Base-by-base conservation (phyloP, 53 echinoderm and acorn worm genomes). In the Actinopyga echinites region DNA sequence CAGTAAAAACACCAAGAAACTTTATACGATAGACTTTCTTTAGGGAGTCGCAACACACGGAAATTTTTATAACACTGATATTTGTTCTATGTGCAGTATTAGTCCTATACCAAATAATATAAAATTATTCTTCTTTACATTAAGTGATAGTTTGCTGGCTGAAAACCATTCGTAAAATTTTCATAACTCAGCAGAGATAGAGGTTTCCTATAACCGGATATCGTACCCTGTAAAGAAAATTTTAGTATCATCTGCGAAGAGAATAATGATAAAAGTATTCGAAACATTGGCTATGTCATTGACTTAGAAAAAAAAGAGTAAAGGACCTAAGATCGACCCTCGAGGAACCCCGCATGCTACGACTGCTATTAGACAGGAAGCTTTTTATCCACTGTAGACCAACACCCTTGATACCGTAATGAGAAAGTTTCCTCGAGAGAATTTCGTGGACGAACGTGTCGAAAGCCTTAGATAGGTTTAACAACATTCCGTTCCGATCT, bases 381-480 rank as follows among this genome's bases (percentile, higher is more conserved):
- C 25, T 21, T 10, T 15, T 23, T 22, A 74, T 43, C 74, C 45
- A 43, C 74, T 40, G 24, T 22, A 43, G 20, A 7, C 74, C 26
- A 13, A 45, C 0, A n/a, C 38, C 45, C 49, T 43, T 40, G 21
- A 74, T 74, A 43, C 74, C 74, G 20, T 74, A 74, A 40, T 74
- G 74, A 8, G 6, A 74, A 6, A 43, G 45, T 9, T 43, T 43
- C 8, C 11, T 21, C 10, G 38, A 8, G 25, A 38, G 42, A 45
- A 20, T 74, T 19, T 38, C 33, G 38, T 69, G 69, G 49, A 13
- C 42, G 4, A 74, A 13, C 25, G 74, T 25, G 42, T 74, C 74
- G 42, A 74, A 74, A 43, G 45, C 74, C 74, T 74, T 74, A 13
- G 38, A 74, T 5, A 6, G 25, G 74, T 74, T 21, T 43, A 43